Evolutionary conservation across 2,113 vertebrate species (phyloP).

Genomic region (Mastomys natalensis): DNA sequence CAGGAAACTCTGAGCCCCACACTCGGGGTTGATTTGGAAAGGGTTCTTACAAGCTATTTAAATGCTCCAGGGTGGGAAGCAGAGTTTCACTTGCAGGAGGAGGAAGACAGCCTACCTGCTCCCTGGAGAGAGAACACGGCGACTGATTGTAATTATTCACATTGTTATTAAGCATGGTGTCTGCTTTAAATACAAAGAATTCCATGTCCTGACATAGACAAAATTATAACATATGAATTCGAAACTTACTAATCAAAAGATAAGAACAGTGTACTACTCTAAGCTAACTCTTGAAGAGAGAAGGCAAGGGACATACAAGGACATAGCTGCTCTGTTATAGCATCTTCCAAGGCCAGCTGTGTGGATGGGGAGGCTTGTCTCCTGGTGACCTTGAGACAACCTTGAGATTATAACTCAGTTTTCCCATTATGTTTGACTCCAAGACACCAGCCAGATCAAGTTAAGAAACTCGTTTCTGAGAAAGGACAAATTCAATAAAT

Average conservation of each 20-base stretch:
- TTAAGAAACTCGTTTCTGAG: neutral
- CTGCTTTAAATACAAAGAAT: neutral
- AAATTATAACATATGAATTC: neutral
- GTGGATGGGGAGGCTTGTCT: rapidly evolving
- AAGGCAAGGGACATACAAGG: rapidly evolving
- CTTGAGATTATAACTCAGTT: neutral
- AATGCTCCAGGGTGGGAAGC: too few species aligned
- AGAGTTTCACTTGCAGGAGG: neutral
- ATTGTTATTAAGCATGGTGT: neutral
- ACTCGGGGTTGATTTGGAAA: neutral
- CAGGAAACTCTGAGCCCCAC: neutral
- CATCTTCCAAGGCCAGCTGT: rapidly evolving
- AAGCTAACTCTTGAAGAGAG: neutral
- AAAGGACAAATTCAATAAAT: slow-evolving; percentile 34
- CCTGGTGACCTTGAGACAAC: neutral
- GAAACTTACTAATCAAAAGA: neutral
- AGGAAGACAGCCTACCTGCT: neutral
- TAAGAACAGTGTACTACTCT: neutral
- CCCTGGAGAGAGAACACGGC: neutral
- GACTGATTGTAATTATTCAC: neutral
- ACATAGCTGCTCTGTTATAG: rapidly evolving
- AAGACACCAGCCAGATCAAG: neutral
- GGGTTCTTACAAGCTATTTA: neutral
- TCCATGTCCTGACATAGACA: neutral
- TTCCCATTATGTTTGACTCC: neutral